Conservation (phyloP, 2,113 vertebrate genomes). For the Meles meles region DNA sequence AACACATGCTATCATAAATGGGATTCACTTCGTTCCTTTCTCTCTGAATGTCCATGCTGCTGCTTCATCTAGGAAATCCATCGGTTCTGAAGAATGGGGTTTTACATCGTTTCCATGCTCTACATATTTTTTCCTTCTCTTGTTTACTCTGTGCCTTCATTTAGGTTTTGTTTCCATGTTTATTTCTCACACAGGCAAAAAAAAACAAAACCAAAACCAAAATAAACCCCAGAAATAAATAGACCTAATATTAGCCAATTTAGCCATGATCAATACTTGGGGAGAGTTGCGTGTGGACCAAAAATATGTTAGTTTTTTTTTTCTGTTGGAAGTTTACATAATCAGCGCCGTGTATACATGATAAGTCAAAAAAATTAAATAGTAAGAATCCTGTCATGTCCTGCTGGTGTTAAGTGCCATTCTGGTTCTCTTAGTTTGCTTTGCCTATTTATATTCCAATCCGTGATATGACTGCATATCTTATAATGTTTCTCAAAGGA, state of each 20-base stretch:
- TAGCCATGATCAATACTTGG: not conserved
- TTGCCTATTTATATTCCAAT: not conserved
- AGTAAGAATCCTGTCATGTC: not conserved
- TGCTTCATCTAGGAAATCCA: not conserved
- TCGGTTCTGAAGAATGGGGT: not conserved
- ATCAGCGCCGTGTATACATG: not conserved
- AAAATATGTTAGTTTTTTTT: not conserved
- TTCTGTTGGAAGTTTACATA: not conserved
- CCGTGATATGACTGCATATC: not conserved
- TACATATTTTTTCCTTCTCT: not conserved
- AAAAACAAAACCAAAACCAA: not conserved
- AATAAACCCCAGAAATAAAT: not conserved
- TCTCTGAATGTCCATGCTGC: not conserved
- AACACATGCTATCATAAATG: not conserved
- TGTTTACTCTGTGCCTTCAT: not conserved
- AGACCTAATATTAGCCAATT: not conserved
- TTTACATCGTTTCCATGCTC: not conserved
- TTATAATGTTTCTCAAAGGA: not conserved
- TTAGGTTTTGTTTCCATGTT: conserved; percentile 10
- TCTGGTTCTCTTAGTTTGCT: not conserved
- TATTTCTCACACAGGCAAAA: not conserved
- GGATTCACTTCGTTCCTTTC: not conserved
- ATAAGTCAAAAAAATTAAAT: not conserved
- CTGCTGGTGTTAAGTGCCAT: not conserved
- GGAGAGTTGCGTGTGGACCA: not conserved